Conservation (phyloP, 1,140 invertebrate species). For the Drusus annulatus region DNA sequence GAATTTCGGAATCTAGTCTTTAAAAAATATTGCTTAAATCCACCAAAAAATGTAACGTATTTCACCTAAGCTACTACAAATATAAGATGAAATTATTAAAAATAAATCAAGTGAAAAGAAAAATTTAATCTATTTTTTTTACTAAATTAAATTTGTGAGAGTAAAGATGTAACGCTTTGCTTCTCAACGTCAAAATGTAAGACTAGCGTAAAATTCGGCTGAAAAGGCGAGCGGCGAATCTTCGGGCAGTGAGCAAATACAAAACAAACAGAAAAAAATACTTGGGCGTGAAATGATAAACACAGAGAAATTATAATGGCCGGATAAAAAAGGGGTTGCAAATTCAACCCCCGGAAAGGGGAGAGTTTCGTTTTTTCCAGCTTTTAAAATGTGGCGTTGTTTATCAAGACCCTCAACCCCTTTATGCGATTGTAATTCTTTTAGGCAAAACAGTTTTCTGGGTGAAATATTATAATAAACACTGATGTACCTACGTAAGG, state of each 20-base stretch:
- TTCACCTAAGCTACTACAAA: no score
- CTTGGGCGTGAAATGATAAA: slow-evolving; percentile 56
- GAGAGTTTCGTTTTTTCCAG: slow-evolving; percentile 1
- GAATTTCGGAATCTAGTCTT: no score
- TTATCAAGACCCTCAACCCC: background rate
- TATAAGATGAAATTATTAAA: no score
- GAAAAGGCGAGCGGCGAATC: slow-evolving; percentile 14
- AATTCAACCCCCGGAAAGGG: slow-evolving; percentile 11
- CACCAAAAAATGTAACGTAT: no score
- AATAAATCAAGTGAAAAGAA: no score
- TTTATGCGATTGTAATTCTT: no score
- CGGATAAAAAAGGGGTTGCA: slow-evolving; percentile 52
- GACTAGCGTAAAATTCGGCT: slow-evolving; percentile 13
- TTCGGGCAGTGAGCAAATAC: slow-evolving; percentile 37
- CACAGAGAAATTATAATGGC: slow-evolving; percentile 53
- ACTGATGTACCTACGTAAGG: background rate
- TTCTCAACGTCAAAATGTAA: no score
- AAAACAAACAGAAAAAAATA: slow-evolving; percentile 49
- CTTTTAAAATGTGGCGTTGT: slow-evolving; percentile 28
- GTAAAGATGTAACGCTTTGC: no score
- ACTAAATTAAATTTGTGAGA: no score
- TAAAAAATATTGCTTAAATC: no score
- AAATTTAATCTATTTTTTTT: no score
- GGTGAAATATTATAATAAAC: background rate
- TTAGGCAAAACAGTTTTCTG: background rate